These are phyloP conservation scores for Callyntrura sp. DNA, from an alignment of 2,888 invertebrate genomes.

Conservation along the genomic window DNA sequence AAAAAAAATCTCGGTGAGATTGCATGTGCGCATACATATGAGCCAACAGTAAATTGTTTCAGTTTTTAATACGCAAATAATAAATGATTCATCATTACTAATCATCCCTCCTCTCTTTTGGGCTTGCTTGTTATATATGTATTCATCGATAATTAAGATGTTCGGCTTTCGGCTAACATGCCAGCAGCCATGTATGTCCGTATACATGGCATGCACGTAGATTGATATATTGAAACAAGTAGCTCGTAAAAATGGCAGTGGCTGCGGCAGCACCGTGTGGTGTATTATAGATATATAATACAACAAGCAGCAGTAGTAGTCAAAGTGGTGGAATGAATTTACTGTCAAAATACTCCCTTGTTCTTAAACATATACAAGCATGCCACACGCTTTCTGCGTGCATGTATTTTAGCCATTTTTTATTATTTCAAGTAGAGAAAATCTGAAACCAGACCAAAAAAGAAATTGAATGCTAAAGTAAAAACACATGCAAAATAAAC, in stretches of 20 bases:
- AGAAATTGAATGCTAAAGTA: slow-evolving; percentile 57
- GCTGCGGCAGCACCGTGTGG: slow-evolving; percentile 1
- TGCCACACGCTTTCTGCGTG: slow-evolving; percentile 17
- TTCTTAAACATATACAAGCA: not conserved
- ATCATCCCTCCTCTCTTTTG: slow-evolving; percentile 64
- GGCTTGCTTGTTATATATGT: slow-evolving; percentile 61
- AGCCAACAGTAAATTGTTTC: slow-evolving; percentile 55
- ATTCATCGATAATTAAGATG: slow-evolving; percentile 70
- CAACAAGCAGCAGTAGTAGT: too few species aligned
- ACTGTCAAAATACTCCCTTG: slow-evolving; percentile 40
- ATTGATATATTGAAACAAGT: slow-evolving; percentile 67
- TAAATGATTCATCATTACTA: slow-evolving; percentile 65
- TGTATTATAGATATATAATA: not conserved
- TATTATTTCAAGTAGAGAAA: slow-evolving; percentile 51
- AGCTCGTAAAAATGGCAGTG: slow-evolving; percentile 58
- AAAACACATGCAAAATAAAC: slow-evolving; percentile 14
- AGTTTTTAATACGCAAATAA: slow-evolving; percentile 63
- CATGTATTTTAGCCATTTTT: slow-evolving; percentile 14
- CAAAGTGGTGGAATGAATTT: not conserved
- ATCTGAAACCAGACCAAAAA: slow-evolving; percentile 68
- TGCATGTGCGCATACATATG: slow-evolving; percentile 6
- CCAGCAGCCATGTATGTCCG: slow-evolving; percentile 44
- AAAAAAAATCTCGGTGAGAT: not conserved
- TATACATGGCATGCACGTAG: slow-evolving; percentile 20
- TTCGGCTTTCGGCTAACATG: slow-evolving; percentile 41